Evolutionary conservation across 2,888 invertebrate genomes (phyloP).

Genomic region (Ectemnius continuus): DNA sequence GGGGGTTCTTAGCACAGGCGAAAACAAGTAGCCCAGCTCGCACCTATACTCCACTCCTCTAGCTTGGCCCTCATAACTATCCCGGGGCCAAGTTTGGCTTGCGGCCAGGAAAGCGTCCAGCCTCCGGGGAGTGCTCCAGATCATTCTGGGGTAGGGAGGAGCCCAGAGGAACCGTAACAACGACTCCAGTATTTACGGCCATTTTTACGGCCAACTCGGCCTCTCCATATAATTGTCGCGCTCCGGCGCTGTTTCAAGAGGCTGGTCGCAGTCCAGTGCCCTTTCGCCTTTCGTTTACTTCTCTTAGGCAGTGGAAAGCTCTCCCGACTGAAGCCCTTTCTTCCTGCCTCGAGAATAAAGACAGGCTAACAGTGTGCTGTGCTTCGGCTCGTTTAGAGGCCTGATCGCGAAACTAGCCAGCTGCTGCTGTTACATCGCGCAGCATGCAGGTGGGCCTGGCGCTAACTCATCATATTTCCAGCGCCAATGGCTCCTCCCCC

Average conservation of each 20-base stretch:
- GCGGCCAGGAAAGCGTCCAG: conserved; percentile 56
- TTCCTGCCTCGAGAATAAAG: too few relatives aligned
- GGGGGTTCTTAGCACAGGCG: conserved; percentile 27
- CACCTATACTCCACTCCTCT: conserved; percentile 10
- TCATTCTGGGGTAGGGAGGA: conserved; percentile 46
- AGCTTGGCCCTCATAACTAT: conserved; percentile 38
- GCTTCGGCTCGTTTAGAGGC: too few relatives aligned
- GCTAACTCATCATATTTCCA: too few relatives aligned
- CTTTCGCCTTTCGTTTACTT: neutral
- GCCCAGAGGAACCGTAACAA: conserved; percentile 28
- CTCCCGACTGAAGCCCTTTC: neutral
- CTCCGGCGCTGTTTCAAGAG: conserved; percentile 45
- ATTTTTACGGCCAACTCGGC: conserved; percentile 71
- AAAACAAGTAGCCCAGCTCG: neutral
- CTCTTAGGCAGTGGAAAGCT: neutral
- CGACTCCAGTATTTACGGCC: conserved; percentile 69
- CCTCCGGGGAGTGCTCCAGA: conserved; percentile 56
- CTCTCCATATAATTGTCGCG: conserved; percentile 64
- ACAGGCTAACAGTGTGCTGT: too few relatives aligned
- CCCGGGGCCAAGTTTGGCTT: conserved; percentile 57
- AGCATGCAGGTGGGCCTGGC: too few relatives aligned
- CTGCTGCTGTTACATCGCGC: too few relatives aligned
- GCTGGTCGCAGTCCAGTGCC: too few relatives aligned
- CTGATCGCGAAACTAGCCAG: too few relatives aligned
- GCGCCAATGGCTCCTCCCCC: neutral